A percentile compares a stretch with the other conserved stretches of the same genome.
Evolutionary conservation across 2,888 invertebrate genomes (phyloP).

Genomic region (Drosophila dives): DNA sequence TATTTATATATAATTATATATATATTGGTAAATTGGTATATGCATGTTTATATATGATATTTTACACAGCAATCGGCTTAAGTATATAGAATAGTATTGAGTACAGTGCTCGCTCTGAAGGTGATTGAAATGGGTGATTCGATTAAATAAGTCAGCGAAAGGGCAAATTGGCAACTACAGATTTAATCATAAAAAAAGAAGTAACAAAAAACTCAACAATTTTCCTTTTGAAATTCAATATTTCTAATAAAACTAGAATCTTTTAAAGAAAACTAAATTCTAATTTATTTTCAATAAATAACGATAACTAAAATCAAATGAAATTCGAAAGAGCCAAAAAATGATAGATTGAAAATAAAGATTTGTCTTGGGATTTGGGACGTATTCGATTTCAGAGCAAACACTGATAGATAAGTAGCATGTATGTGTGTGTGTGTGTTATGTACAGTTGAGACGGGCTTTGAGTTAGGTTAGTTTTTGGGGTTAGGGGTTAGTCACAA

Average conservation of each 20-base stretch:
- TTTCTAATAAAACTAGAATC: too few relatives aligned
- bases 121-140: neutral
- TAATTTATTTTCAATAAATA: neutral
- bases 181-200: neutral
- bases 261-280: neutral
- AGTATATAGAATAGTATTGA: neutral
- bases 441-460: conserved; percentile 41
- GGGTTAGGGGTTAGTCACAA: conserved; percentile 47
- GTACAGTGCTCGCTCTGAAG: conserved; percentile 1
- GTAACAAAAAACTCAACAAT: neutral
- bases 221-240: neutral
- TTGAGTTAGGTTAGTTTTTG: conserved; percentile 4
- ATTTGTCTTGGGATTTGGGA: neutral
- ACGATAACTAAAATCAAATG: neutral
- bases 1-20: conserved; percentile 37
- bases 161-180: neutral
- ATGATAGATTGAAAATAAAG: neutral
- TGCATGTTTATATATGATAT: conserved; percentile 23
- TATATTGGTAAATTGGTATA: conserved; percentile 4
- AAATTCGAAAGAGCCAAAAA: neutral
- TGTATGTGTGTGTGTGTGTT: conserved; percentile 13
- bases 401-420: conserved; percentile 7
- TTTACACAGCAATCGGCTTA: conserved; percentile 16
- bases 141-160: neutral
- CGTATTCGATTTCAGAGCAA: neutral